Evolutionary conservation across 2,888 invertebrate genomes (phyloP).

Genomic region (Chouioia cunea): DNA sequence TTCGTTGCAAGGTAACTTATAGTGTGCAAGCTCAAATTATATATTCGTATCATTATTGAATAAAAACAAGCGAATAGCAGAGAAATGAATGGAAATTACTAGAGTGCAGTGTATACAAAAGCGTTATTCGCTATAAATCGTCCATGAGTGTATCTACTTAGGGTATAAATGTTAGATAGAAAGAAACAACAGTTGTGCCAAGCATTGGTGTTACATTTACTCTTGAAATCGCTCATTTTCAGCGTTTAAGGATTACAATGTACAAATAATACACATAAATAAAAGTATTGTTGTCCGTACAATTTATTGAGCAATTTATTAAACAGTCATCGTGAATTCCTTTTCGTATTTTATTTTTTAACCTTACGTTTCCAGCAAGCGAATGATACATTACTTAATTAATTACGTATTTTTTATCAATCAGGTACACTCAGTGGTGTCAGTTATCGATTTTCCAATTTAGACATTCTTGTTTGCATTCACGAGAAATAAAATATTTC

Average conservation of each 20-base stretch:
- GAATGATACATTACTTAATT: no score
- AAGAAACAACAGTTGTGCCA: conserved; percentile 32
- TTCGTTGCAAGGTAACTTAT: no score
- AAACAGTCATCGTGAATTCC: not conserved
- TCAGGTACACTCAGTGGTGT: no score
- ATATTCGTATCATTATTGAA: no score
- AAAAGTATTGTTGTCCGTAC: conserved; percentile 44
- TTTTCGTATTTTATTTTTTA: not conserved
- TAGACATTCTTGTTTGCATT: not conserved
- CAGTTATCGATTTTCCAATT: no score
- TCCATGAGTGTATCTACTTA: conserved; percentile 35
- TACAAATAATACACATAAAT: conserved; percentile 41
- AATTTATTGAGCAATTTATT: not conserved
- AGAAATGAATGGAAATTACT: not conserved
- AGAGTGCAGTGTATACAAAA: conserved; percentile 7
- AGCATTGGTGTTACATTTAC: conserved; percentile 10
- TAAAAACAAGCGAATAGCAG: no score
- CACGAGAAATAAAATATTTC: conserved; percentile 58
- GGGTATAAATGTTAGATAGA: conserved; percentile 26
- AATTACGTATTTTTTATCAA: no score
- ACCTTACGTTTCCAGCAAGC: no score
- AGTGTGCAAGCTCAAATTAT: no score
- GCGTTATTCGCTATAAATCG: conserved; percentile 18
- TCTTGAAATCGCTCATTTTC: conserved; percentile 14
- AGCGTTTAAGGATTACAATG: conserved; percentile 26